A percentile compares a stretch with the other conserved stretches of the same genome.
phyloP scores from a whole-genome alignment of 2,888 invertebrate genomes.

The Silvanus unidentatus region DNA sequence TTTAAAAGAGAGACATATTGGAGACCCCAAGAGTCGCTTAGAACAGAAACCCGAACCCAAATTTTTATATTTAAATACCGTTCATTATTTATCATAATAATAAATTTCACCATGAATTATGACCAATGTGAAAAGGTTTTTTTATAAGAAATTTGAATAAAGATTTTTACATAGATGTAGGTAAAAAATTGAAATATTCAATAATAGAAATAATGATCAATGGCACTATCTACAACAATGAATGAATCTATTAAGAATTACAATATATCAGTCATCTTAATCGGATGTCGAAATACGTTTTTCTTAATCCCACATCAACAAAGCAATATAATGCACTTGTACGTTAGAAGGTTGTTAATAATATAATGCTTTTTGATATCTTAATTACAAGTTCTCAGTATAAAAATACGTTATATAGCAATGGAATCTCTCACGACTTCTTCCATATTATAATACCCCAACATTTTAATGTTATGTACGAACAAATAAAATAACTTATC shows the following conservation, averaged over 20 bases:
- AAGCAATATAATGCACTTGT: background rate
- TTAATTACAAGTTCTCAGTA: constrained; percentile 4
- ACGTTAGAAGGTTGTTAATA: background rate
- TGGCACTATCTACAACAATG: no score
- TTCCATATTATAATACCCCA: background rate
- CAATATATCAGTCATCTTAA: background rate
- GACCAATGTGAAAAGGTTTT: no score
- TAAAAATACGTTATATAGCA: constrained; percentile 2
- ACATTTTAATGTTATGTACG: constrained; percentile 1
- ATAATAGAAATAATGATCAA: no score
- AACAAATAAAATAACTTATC: constrained; percentile 6
- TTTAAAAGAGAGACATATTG: no score
- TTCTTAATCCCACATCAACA: background rate
- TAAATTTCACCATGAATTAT: no score
- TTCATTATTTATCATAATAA: no score
- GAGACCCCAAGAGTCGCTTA: no score
- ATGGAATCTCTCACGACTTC: constrained; percentile 5
- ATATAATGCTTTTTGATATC: constrained; percentile 4
- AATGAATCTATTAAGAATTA: background rate
- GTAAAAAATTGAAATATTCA: no score
- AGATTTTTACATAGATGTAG: no score
- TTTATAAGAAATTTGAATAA: no score
- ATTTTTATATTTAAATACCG: no score
- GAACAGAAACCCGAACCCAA: no score
- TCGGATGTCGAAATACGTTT: background rate